A percentile compares a stretch with the other conserved stretches of the same genome.
Evolutionary conservation across 30 jellyfish, hydroid and myxozoan genomes (phyloP).

Genomic region (Catostylus mosaicus): DNA sequence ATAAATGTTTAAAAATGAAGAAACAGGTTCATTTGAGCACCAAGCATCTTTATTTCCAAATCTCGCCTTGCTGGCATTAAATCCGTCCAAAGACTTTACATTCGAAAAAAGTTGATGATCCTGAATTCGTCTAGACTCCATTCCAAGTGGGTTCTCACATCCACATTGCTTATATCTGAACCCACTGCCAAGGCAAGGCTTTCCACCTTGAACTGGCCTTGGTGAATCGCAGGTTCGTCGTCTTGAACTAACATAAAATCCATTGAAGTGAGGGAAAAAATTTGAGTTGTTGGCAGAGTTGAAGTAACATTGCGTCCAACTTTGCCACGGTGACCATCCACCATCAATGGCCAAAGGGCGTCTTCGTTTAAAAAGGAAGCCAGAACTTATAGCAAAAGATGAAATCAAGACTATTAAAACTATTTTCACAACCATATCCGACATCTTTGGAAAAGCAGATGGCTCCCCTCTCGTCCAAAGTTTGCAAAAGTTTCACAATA

Average conservation of each 20-base stretch:
- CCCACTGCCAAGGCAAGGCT: constrained; percentile 60
- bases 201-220: constrained; percentile 67
- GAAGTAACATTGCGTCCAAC: constrained; percentile 56
- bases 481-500: background rate
- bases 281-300: constrained; percentile 46
- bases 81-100: constrained; percentile 1
- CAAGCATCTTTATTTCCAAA: constrained; percentile 51
- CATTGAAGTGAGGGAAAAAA: constrained; percentile 34
- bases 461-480: background rate
- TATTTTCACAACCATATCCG: background rate
- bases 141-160: constrained; percentile 69
- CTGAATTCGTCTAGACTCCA: constrained; percentile 59
- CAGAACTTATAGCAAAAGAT: background rate
- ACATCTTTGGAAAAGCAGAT: background rate
- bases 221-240: constrained; percentile 69
- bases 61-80: constrained; percentile 43
- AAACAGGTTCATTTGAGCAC: constrained; percentile 59
- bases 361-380: constrained; percentile 61
- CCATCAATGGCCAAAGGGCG: constrained; percentile 80
- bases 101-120: constrained; percentile 60
- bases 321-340: constrained; percentile 79
- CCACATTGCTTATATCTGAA: constrained; percentile 68
- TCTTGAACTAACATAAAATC: constrained; percentile 56
- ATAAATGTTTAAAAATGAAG: constrained; percentile 37
- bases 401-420: background rate